phyloP scores from a whole-genome alignment of 2,797 vertebrate genomes.

The Argya squamiceps region DNA sequence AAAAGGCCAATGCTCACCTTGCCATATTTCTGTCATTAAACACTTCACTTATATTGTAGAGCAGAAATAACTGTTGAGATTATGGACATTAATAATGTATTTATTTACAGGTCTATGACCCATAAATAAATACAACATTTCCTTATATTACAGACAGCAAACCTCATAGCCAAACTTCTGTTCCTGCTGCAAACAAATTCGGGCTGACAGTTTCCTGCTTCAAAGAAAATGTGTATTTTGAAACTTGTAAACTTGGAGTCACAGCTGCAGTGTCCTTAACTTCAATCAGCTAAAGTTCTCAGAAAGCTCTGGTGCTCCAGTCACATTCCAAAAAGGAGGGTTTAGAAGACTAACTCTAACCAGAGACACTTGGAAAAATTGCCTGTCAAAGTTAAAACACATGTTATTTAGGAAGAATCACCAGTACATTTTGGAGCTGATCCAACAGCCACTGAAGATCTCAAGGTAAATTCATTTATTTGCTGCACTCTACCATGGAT shows the following conservation, averaged over 20 bases:
- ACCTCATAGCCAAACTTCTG: not conserved
- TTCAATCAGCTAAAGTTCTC: not conserved
- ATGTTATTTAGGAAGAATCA: not conserved
- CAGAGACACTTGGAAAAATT: not conserved
- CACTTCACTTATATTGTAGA: not conserved
- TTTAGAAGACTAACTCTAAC: not conserved
- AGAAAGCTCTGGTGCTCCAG: not conserved
- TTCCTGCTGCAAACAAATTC: not conserved
- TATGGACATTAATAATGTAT: not conserved
- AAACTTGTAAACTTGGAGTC: not conserved
- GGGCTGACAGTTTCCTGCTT: not conserved
- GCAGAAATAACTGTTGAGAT: constrained; percentile 32
- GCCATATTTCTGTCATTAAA: constrained; percentile 21
- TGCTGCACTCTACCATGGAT: not conserved
- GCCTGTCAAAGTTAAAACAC: not conserved
- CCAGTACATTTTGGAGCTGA: not conserved
- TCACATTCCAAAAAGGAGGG: not conserved
- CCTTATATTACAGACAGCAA: not conserved
- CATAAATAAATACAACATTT: constrained; percentile 10
- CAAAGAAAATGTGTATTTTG: not conserved
- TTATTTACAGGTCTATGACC: constrained; percentile 33
- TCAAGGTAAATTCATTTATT: not conserved
- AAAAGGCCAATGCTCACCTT: not conserved
- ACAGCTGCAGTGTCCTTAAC: not conserved
- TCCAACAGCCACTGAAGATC: not conserved